Evolutionary conservation across 2,113 vertebrate genomes (phyloP), one percentile per base, ranked within the genome.

Genomic region (Casuarius casuarius): DNA sequence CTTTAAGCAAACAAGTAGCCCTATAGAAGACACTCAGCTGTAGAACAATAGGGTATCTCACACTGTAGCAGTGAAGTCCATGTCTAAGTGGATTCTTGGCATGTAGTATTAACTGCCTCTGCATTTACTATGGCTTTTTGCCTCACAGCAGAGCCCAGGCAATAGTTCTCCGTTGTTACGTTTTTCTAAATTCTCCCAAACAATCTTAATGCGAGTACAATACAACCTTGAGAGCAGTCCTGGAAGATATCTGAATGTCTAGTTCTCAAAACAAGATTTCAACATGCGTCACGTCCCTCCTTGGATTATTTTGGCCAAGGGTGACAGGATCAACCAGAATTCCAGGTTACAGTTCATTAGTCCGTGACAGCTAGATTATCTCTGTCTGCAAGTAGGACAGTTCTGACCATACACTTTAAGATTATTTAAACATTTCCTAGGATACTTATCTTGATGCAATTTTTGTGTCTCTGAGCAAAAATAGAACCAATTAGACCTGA

Each of bases 181-280:
- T 75, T 92, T 91, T 95, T 79, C 66, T 94, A 46, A 94, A 84
- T 76, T 82, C 54, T 73, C 84, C 38, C 66, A 89, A 91, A 94
- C 91, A 94, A 76, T 73, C 66, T 79, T 83, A 25, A 46, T 79
- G 58, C 0, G 0, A 94, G 84, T 58, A 92, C 89, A 91, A n/a
- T 59, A 49, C 86, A 97, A 89, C 97, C 97, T 97, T 97, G 96
- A 91, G 67, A 91, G 71, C 70, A 70, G 80, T 91, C 62, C 63
- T 94, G 89, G 91, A 96, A 96, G 86, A 91, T 76, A 87, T 58
- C 89, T 0, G 89, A 95, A 94, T 92, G 87, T 73, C 95, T 94
- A 95, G 97, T 97, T 94, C 92, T 91, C 96, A 94, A 95, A 97
- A 96, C 95, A 97, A 96, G 95, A 96, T 95, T 96, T 95, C 94